Evolutionary conservation across 1,140 invertebrate genomes (phyloP).

Genomic region (Microplitis mediator): DNA sequence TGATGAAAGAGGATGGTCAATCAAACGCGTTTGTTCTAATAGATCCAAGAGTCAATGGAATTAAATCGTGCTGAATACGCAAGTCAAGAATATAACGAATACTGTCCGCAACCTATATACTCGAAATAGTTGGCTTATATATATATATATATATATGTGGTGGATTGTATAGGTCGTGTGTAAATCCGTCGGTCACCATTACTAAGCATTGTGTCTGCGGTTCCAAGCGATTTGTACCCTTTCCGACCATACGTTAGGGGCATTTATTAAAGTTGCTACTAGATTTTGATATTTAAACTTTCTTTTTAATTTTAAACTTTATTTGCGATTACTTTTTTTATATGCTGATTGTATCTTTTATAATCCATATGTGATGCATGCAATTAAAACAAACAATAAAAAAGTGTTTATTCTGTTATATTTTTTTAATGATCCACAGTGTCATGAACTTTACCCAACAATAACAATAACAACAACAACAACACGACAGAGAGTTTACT

Average conservation of each 20-base stretch:
- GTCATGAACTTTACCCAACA: too few relatives aligned
- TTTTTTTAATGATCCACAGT: too few relatives aligned
- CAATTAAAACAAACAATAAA: too few relatives aligned
- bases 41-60: conserved; percentile 13
- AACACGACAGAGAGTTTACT: too few relatives aligned
- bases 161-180: neutral
- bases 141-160: neutral
- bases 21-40: conserved; percentile 30
- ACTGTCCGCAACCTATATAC: conserved; percentile 18
- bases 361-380: too few relatives aligned
- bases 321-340: too few relatives aligned
- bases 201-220: conserved; percentile 58
- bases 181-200: conserved; percentile 50
- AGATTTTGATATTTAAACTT: neutral
- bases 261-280: conserved; percentile 51
- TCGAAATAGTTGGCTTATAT: neutral
- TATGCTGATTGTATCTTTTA: too few relatives aligned
- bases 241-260: conserved; percentile 44
- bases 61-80: conserved; percentile 27
- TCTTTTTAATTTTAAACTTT: too few relatives aligned
- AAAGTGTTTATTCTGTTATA: too few relatives aligned
- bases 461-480: too few relatives aligned
- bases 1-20: conserved; percentile 9
- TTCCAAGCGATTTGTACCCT: conserved; percentile 55
- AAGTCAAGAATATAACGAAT: conserved; percentile 25